Conservation (phyloP, 2,888 invertebrate genomes). For the Nowickia ferox region DNA sequence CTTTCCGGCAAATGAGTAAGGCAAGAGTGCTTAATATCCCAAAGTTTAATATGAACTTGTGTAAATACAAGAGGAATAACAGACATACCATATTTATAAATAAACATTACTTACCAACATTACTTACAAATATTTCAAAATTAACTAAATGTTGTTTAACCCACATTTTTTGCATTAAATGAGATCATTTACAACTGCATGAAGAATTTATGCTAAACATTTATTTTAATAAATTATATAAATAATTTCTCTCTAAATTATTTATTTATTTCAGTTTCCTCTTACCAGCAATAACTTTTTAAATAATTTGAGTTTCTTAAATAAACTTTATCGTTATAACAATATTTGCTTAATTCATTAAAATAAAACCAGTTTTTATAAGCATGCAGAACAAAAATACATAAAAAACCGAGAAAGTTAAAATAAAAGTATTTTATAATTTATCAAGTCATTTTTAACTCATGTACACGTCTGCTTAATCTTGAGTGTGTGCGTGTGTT, state of each 20-base stretch:
- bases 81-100: too few relatives aligned
- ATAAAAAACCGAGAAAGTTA: background rate
- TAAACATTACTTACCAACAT: too few relatives aligned
- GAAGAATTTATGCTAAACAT: too few relatives aligned
- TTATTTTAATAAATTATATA: background rate
- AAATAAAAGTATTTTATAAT: conserved; percentile 20
- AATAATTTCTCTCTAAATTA: background rate
- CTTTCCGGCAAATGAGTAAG: too few relatives aligned
- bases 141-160: too few relatives aligned
- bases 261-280: background rate
- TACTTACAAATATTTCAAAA: too few relatives aligned
- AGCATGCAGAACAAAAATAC: background rate
- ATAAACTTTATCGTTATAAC: conserved; percentile 7
- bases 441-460: conserved; percentile 11
- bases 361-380: background rate
- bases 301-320: conserved; percentile 9
- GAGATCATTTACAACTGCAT: too few relatives aligned
- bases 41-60: too few relatives aligned
- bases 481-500: background rate
- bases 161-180: too few relatives aligned
- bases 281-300: background rate
- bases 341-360: conserved; percentile 36
- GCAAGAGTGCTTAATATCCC: too few relatives aligned
- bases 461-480: background rate
- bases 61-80: too few relatives aligned